Evolutionary conservation across 2,888 invertebrate species (phyloP).

Genomic region (Apodemia mormo): DNA sequence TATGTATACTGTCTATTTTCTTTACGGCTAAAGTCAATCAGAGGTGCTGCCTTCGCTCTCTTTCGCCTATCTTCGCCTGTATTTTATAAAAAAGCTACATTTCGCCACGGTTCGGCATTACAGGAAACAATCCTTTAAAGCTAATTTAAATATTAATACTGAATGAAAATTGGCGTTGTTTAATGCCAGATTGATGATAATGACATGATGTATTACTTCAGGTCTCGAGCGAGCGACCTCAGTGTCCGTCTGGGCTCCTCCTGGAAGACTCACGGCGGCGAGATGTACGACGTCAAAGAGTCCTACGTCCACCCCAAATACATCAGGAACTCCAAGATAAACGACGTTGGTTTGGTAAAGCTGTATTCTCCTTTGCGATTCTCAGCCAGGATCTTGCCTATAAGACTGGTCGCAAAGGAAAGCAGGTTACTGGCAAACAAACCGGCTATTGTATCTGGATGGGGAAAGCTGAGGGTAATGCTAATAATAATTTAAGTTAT

Average conservation of each 20-base stretch:
- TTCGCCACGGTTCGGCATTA: too few species aligned
- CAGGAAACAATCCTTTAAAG: too few species aligned
- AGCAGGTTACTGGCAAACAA: constrained; percentile 52
- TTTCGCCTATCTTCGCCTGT: too few species aligned
- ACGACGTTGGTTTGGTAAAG: constrained; percentile 73
- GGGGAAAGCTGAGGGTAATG: constrained; percentile 66
- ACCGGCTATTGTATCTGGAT: constrained; percentile 69
- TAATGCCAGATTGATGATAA: too few species aligned
- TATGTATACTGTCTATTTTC: too few species aligned
- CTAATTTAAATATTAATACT: too few species aligned
- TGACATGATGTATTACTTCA: constrained; percentile 33
- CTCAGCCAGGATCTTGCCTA: constrained; percentile 63
- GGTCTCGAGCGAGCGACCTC: constrained; percentile 60
- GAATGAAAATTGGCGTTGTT: too few species aligned
- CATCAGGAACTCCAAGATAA: constrained; percentile 63
- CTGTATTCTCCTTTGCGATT: constrained; percentile 65
- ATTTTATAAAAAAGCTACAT: too few species aligned
- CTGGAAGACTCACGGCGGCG: constrained; percentile 74
- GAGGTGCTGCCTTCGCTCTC: too few species aligned
- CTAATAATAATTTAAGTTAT: too few species aligned
- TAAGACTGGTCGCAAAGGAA: constrained; percentile 55
- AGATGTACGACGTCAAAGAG: constrained; percentile 70
- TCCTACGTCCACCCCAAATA: constrained; percentile 70
- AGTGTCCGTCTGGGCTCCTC: constrained; percentile 77
- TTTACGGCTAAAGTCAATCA: too few species aligned